These are phyloP conservation scores for Mobula birostris DNA, from an alignment of 2,113 vertebrate species.

Conservation along the genomic window DNA sequence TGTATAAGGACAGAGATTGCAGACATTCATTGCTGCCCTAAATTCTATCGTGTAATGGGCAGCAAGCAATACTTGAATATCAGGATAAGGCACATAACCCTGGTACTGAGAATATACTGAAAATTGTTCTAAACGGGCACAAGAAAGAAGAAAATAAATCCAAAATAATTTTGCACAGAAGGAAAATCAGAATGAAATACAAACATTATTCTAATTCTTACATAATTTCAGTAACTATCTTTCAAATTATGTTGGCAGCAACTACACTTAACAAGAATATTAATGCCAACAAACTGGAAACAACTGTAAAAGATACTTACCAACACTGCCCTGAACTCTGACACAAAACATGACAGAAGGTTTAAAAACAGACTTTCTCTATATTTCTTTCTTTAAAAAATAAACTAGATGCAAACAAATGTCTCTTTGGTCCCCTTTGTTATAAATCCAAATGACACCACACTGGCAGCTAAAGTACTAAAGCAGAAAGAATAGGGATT, in stretches of 20 bases:
- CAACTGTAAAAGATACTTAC: neutral
- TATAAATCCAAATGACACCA: neutral
- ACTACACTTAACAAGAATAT: neutral
- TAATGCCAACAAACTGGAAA: neutral
- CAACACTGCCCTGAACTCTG: neutral
- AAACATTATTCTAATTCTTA: neutral
- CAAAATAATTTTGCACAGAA: neutral
- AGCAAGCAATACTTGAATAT: no score
- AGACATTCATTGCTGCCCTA: no score
- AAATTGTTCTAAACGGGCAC: neutral
- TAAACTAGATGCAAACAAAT: neutral
- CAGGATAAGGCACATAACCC: no score
- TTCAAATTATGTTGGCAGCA: neutral
- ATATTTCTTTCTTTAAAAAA: conserved; percentile 3
- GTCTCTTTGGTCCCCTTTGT: neutral
- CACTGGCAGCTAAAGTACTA: neutral
- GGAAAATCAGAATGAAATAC: neutral
- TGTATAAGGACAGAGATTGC: no score
- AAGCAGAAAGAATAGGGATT: neutral
- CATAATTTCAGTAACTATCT: neutral
- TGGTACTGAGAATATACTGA: no score
- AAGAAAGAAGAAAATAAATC: neutral
- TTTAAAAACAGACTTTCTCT: neutral
- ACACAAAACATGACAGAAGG: neutral
- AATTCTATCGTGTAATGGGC: no score